These are phyloP conservation scores for Lanistes nyassanus DNA, from an alignment of 1,140 invertebrate genomes.

Conservation along the genomic window DNA sequence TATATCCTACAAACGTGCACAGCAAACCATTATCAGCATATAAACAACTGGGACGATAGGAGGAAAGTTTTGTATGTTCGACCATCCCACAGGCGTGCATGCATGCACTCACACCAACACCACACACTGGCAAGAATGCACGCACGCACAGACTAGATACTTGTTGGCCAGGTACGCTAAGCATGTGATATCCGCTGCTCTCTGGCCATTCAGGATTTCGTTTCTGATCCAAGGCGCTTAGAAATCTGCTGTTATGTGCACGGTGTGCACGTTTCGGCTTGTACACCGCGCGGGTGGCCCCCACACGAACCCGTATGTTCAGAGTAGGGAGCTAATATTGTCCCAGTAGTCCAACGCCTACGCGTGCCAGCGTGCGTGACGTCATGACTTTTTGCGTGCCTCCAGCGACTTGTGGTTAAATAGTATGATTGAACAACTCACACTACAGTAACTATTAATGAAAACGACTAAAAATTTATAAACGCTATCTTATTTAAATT, in stretches of 20 bases:
- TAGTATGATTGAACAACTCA: no score
- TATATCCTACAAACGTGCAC: background rate
- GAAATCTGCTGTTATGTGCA: background rate
- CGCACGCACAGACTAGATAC: background rate
- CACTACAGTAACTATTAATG: no score
- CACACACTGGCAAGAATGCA: background rate
- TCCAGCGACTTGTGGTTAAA: no score
- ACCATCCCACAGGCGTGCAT: background rate
- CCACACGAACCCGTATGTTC: background rate
- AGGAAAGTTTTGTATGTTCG: conserved; percentile 1
- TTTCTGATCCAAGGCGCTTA: background rate
- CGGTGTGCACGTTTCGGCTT: background rate
- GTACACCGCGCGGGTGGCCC: background rate
- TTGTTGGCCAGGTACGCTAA: background rate
- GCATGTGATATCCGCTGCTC: background rate
- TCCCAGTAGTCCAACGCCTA: no score
- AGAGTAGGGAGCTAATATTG: no score
- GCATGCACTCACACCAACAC: background rate
- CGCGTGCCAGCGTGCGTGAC: no score
- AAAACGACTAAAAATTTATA: no score
- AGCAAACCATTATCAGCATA: background rate
- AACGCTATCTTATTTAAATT: no score
- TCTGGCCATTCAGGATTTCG: conserved; percentile 12
- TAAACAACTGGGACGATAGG: background rate
- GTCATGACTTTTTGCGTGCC: no score